Base-by-base conservation (phyloP, 2,797 vertebrate species). In the Sebastes oblongus region DNA sequence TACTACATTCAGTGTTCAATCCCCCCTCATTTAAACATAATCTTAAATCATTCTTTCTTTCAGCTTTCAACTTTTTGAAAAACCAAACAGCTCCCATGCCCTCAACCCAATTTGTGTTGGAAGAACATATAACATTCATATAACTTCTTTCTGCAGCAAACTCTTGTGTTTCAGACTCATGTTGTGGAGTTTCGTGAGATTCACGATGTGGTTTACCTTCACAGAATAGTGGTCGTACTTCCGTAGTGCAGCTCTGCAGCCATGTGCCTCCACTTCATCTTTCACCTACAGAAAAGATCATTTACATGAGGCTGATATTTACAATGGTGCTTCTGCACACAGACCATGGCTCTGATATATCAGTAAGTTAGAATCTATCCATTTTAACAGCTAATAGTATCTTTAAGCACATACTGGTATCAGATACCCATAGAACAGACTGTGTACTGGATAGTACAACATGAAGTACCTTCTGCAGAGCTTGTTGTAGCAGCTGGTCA, bases 151-250 rank as follows among this genome's bases (percentile, higher is more conserved):
- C 10, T 6, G 1, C 29, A 20, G 30, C 42, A 34, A 14, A 25
- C 0, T 39, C 13, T 39, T 34, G 0, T 34, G 1, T 76, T 46
- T 39, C 39, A 16, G 13, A 22, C 36, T 25, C 24, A 20, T 27
- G 25, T 42, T 18, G 32, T 65, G 4, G 7, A 32, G 29, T 11
- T 18, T 18, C 1, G 0, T 13, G 2, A 42, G 1, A n/a, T 68
- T 39, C 32, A 30, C 3, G 4, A 10, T 4, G 8, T 50, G 12
- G 6, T 62, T 84, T 88, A 95, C 95, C 94, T 94, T 93, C 4
- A 95, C 86, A 59, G 95, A 93, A 30, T 92, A 95, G 20, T 67
- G 84, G 80, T 93, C 90, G 22, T 93, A 95, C 59, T 89, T 93
- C 7, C 46, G 1, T 11, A 93, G 55, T 2, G 82, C 46, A 27